Conservation (phyloP, 2,797 vertebrate genomes). For the Falco peregrinus region DNA sequence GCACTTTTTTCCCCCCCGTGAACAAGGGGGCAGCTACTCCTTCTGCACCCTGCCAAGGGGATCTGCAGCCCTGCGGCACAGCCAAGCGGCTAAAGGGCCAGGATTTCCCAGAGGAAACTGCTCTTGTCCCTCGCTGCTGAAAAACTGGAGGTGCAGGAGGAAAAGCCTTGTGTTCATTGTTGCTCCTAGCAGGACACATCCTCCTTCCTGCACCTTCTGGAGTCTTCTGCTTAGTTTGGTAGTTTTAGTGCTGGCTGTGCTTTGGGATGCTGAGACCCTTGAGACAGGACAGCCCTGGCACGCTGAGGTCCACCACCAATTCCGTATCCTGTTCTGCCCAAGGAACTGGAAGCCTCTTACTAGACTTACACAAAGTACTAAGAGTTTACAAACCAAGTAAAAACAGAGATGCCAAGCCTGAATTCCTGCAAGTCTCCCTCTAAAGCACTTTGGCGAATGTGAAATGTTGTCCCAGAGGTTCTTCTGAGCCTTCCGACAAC, state of each 20-base stretch:
- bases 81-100: background rate
- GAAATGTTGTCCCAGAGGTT: background rate
- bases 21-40: background rate
- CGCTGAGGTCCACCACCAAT: background rate
- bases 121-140: background rate
- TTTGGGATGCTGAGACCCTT: background rate
- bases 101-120: background rate
- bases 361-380: background rate
- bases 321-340: background rate
- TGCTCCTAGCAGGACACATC: background rate
- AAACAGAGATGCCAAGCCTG: background rate
- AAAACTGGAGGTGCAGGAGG: background rate
- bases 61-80: background rate
- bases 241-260: background rate
- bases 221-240: background rate
- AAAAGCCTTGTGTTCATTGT: background rate
- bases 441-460: background rate
- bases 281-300: background rate
- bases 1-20: fast-evolving
- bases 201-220: background rate
- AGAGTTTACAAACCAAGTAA: background rate
- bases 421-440: background rate
- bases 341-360: background rate
- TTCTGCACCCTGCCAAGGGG: background rate
- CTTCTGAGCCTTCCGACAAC: background rate